Conservation (phyloP, 2,113 vertebrate species). For the Arvicanthis niloticus region DNA sequence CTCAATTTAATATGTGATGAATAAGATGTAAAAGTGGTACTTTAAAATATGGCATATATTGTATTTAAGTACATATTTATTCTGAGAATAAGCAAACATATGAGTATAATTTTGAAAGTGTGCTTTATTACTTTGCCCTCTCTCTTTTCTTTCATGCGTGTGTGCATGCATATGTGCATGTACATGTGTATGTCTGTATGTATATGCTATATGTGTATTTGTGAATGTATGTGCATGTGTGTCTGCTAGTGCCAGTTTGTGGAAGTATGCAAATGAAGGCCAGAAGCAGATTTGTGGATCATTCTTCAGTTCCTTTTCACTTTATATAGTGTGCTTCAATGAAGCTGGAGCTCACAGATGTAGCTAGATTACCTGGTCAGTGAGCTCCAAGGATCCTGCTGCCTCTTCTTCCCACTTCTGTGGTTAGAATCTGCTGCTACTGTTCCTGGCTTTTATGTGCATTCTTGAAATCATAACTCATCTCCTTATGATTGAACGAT, state of each 20-base stretch:
- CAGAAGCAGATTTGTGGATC: neutral
- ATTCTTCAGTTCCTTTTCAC: neutral
- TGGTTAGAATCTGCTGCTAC: too few species aligned
- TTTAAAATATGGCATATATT: neutral
- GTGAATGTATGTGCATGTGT: neutral
- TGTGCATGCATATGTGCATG: too few species aligned
- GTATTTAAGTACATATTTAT: conserved; percentile 7
- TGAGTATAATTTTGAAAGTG: neutral
- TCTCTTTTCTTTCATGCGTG: neutral
- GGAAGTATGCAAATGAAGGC: too few species aligned
- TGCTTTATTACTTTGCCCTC: neutral
- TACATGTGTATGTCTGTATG: neutral
- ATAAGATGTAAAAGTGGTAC: neutral
- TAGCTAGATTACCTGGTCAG: neutral
- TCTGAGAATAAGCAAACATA: neutral
- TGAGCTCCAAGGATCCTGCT: neutral
- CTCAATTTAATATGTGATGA: neutral
- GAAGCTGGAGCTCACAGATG: neutral
- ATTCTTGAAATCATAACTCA: neutral
- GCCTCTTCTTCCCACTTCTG: neutral
- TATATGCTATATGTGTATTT: neutral
- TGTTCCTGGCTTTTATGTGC: neutral
- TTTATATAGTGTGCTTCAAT: neutral
- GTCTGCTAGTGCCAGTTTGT: neutral
- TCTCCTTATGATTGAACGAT: neutral